These are phyloP conservation scores for Crotophaga sulcirostris DNA, from an alignment of 2,113 vertebrate genomes.

Conservation along the genomic window DNA sequence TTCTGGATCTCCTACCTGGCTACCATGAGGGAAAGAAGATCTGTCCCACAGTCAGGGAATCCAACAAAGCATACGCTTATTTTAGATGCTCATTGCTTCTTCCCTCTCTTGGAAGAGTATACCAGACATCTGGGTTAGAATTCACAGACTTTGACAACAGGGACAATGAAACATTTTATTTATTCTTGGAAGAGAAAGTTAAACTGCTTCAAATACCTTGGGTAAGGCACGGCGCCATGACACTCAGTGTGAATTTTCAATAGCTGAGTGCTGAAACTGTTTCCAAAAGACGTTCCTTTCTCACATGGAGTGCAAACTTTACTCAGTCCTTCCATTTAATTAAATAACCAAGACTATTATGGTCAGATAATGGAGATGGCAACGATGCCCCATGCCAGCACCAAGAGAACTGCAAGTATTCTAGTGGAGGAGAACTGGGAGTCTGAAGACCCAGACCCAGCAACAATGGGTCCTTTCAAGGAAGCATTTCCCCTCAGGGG, in stretches of 20 bases:
- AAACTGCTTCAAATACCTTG: neutral
- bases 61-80: neutral
- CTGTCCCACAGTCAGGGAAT: neutral
- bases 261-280: neutral
- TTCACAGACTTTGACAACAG: neutral
- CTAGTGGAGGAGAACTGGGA: neutral
- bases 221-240: neutral
- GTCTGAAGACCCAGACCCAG: constrained; percentile 33
- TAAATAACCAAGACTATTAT: constrained; percentile 4
- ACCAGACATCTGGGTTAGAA: neutral
- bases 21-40: neutral
- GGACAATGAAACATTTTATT: neutral
- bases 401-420: neutral
- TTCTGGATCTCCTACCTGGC: neutral
- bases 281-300: constrained; percentile 5
- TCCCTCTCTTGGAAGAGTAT: neutral
- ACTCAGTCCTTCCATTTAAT: neutral
- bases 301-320: neutral
- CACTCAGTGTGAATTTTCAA: neutral
- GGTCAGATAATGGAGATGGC: constrained; percentile 30
- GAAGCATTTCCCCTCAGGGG: constrained; percentile 67
- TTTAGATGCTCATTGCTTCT: neutral
- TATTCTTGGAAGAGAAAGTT: constrained; percentile 27
- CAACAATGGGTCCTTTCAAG: constrained; percentile 67
- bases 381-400: constrained; percentile 32